Conservation (phyloP, 2,113 vertebrate genomes). For the Syrmaticus mikado region DNA sequence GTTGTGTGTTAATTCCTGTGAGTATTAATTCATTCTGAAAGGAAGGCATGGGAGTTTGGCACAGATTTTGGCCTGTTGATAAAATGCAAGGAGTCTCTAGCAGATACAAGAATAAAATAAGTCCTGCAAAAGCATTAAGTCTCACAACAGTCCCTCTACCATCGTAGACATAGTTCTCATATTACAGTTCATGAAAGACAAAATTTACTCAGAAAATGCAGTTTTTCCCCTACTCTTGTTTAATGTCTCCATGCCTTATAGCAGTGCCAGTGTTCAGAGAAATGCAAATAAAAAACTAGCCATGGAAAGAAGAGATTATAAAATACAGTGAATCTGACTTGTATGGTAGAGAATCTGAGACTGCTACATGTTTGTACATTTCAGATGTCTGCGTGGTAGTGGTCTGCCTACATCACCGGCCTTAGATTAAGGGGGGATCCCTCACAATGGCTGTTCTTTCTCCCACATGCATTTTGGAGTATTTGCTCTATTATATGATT, state of each 20-base stretch:
- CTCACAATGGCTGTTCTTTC: background rate
- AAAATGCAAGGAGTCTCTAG: background rate
- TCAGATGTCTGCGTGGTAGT: background rate
- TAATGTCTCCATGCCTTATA: background rate
- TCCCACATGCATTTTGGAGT: background rate
- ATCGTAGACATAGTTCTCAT: background rate
- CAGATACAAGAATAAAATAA: background rate
- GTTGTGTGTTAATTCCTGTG: background rate
- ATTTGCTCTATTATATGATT: background rate
- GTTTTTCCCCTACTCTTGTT: background rate
- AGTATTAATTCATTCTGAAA: background rate
- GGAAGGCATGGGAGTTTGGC: background rate
- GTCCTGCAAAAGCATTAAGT: background rate
- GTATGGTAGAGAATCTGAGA: background rate
- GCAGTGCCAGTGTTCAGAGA: background rate
- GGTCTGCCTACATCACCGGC: rapidly evolving
- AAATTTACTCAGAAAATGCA: background rate
- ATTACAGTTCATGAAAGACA: background rate
- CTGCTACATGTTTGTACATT: rapidly evolving
- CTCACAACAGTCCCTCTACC: background rate
- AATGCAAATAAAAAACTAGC: background rate
- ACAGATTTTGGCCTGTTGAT: background rate
- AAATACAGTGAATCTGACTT: background rate
- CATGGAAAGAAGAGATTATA: background rate
- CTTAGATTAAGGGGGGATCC: rapidly evolving